Base-by-base conservation (phyloP, 2,797 vertebrate genomes). In the Crocidura indochinensis region DNA sequence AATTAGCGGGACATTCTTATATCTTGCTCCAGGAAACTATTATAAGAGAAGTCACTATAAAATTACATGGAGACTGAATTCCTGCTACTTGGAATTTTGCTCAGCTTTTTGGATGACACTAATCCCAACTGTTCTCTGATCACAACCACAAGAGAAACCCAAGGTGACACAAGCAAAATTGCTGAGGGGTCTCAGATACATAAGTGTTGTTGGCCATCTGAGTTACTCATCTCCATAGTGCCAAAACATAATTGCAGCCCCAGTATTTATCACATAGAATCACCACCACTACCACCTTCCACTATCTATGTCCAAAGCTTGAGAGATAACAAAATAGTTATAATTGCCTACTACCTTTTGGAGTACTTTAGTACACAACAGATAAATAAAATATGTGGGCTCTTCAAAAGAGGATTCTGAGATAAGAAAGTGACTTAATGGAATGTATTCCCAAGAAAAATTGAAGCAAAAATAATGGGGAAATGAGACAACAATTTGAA, bases 361-460 rank as follows among this genome's bases (percentile, higher is more conserved):
- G 27, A 19, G 0, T 79, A 9, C 17, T 75, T 86, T 78, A 47
- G 51, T 24, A 38, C 2, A 51, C 69, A 60, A 31, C 26, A 62
- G 81, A 60, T 47, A 51, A 62, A 65, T 19, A 51, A 86, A 81
- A 38, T 11, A 77, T 53, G 4, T 86, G 22, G 10, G 3, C 1
- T 73, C n/a, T 31, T 9, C 47, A 83, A 17, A 86, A 46, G n/a
- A 29, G 51, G 49, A 20, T 12, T 71, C 10, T 75, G 80, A 91
- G 68, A 74, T 69, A 73, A 87, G 46, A 53, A 84, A 73, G 31
- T 53, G 60, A 84, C 38, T 64, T 79, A 46, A 82, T 82, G 71
- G 20, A 8, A 79, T 31, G 47, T 2, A 7, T 68, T 49, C 12
- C 38, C 69, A 69, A 44, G 26, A 29, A 72, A 82, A 56, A 31